Evolutionary conservation across 2,888 invertebrate species (phyloP), one percentile per base, ranked within the genome.

Genomic region (Salticus scenicus): DNA sequence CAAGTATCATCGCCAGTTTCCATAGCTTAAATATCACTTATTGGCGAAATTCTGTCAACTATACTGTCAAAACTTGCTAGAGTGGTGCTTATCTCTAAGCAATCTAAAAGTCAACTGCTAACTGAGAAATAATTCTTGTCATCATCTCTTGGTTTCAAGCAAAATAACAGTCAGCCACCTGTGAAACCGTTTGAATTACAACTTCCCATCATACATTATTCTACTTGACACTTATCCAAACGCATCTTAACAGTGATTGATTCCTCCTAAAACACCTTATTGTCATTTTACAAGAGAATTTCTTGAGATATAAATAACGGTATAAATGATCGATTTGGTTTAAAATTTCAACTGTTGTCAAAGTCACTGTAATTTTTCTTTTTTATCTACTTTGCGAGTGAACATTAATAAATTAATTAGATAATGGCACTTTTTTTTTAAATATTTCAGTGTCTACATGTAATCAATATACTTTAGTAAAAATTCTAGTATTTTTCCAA

Each of bases 191-290:
- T 57, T 57, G 57, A 24, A 4, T 57, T 57, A 24, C 57, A 20
- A 24, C 20, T 57, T 57, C 24, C 57, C 57, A 57, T 24, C 57
- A 57, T 57, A 12, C 57, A 57, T 57, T 57, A 57, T 24, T 57
- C 57, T 24, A 24, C 57, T 57, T 57, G 57, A 57, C 57, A 57
- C 57, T 57, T 57, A 57, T 57, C 57, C 24, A 24, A 57, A 57
- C 57, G 1, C 57, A 57, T 57, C 57, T 20, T 57, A 57, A 24
- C 57, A 57, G 2, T 57, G 57, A 57, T 24, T 20, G 57, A 57
- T 57, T 24, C 24, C 57, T 57, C 5, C 7, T 57, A 57, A 57
- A 57, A 57, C 47, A 47, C 12, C 57, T 57, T 57, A 57, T 57
- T 57, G 24, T 57, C 57, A 57, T 57, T 24, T 57, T 57, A 1